Evolutionary conservation across 2,888 invertebrate genomes (phyloP).

Genomic region (Dendrolimus houi): DNA sequence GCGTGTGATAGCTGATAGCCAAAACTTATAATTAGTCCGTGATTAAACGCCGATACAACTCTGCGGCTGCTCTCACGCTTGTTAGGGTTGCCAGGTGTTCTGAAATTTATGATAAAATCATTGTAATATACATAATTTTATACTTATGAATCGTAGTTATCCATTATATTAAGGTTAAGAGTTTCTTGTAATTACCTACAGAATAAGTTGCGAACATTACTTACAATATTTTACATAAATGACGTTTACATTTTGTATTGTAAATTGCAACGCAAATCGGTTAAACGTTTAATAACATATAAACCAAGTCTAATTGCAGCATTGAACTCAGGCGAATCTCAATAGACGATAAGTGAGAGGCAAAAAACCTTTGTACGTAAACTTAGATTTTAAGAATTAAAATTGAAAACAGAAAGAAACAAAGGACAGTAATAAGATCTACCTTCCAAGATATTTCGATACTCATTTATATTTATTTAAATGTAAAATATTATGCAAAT

Average conservation of each 20-base stretch:
- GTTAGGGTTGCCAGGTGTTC: slow-evolving; percentile 17
- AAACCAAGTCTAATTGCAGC: neutral
- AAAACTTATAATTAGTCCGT: slow-evolving; percentile 66
- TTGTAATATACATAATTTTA: neutral
- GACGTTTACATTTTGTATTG: too few species aligned
- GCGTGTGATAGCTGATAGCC: slow-evolving; percentile 53
- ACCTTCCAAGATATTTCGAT: too few species aligned
- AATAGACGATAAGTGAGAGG: neutral
- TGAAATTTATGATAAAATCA: neutral
- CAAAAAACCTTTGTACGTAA: slow-evolving; percentile 1
- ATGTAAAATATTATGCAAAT: too few species aligned
- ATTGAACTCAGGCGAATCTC: neutral
- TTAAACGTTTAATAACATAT: too few species aligned
- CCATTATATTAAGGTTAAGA: too few species aligned
- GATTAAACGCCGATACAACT: slow-evolving; percentile 52
- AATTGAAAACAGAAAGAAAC: too few species aligned
- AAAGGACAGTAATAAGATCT: too few species aligned
- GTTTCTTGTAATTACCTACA: too few species aligned
- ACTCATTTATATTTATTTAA: too few species aligned
- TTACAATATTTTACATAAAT: too few species aligned
- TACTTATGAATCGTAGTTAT: too few species aligned
- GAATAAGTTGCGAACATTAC: neutral
- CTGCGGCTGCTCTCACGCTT: slow-evolving; percentile 49
- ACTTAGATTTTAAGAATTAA: neutral
- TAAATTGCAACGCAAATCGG: too few species aligned